Evolutionary conservation across 2,113 vertebrate species (phyloP), one percentile per base, ranked within the genome.

Genomic region (Mobula hypostoma): DNA sequence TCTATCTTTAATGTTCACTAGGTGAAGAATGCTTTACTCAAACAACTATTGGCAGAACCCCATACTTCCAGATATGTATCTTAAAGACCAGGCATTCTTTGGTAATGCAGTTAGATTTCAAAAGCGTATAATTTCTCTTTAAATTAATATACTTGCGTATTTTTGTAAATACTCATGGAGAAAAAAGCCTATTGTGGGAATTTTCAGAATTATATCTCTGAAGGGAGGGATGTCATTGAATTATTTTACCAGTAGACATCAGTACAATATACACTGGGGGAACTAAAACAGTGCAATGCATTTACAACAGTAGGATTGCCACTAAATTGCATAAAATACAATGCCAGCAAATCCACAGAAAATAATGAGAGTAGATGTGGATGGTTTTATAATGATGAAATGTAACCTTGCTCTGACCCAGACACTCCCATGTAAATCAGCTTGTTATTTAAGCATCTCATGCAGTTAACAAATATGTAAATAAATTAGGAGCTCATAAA

Each of bases 391-490:
- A 93, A 93, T 74, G 36, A 56, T 56, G 68, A 93, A 93, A 93
- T 48, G 68, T 29, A 93, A 29, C 91, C 36, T 93, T 93, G 91
- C 70, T 74, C 91, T 72, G 91, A 93, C 91, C 91, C 68, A 48
- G 15, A 29, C 11, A 93, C 36, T 56, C 24, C 29, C 91, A 56
- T 93, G 36, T 74, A 74, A 72, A 24, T 93, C 91, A 93, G 91
- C 83, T 87, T 87, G 74, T 93, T 93, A 93, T 93, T 72, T 93
- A 74, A 93, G 70, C 19, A 93, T 36, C 40, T 93, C 68, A 56
- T 74, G 91, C 32, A 74, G 68, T 74, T 76, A 93, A 74, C 91
- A 93, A 93, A 56, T 93, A 93, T 76, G 91, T 93, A 74, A 93
- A 93, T 93, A 93, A 93, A 74, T 93, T 93, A 93, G 58, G 68